phyloP scores from a whole-genome alignment of 2,888 invertebrate species.

The Anorthoa munda region DNA sequence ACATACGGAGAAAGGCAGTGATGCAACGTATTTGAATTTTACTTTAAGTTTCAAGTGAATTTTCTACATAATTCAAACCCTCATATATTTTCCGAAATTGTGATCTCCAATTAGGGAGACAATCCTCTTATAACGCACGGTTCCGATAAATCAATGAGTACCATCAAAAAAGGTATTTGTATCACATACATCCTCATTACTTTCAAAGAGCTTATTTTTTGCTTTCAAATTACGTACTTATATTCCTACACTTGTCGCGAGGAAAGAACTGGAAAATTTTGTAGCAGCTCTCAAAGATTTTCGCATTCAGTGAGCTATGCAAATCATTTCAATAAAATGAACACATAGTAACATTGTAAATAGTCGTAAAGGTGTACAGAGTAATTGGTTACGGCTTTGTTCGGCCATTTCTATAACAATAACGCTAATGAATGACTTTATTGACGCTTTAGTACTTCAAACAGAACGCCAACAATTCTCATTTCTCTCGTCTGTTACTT shows the following conservation, averaged over 20 bases:
- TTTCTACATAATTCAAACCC: too few relatives aligned
- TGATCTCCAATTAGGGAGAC: constrained; percentile 75
- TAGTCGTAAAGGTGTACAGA: constrained; percentile 18
- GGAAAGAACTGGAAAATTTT: constrained; percentile 17
- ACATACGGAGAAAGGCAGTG: constrained; percentile 37
- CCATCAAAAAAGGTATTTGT: constrained; percentile 34
- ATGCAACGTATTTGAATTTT: constrained; percentile 47
- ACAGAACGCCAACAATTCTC: constrained; percentile 18
- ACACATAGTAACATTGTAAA: constrained; percentile 34
- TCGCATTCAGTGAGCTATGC: neutral
- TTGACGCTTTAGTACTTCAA: constrained; percentile 30
- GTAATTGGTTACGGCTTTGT: constrained; percentile 37
- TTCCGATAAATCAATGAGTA: constrained; percentile 73
- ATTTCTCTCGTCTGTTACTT: constrained; percentile 16
- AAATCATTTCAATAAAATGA: constrained; percentile 34
- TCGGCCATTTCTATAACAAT: constrained; percentile 38
- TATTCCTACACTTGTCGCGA: constrained; percentile 15
- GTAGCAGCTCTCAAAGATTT: neutral
- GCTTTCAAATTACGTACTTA: constrained; percentile 36
- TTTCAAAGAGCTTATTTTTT: constrained; percentile 33
- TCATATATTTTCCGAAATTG: constrained; percentile 46
- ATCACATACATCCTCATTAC: constrained; percentile 41
- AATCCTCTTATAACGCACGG: constrained; percentile 74
- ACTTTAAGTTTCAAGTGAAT: neutral
- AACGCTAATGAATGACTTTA: constrained; percentile 49